Conservation (phyloP, 2,888 invertebrate genomes). For the Hypolimnas misippus region DNA sequence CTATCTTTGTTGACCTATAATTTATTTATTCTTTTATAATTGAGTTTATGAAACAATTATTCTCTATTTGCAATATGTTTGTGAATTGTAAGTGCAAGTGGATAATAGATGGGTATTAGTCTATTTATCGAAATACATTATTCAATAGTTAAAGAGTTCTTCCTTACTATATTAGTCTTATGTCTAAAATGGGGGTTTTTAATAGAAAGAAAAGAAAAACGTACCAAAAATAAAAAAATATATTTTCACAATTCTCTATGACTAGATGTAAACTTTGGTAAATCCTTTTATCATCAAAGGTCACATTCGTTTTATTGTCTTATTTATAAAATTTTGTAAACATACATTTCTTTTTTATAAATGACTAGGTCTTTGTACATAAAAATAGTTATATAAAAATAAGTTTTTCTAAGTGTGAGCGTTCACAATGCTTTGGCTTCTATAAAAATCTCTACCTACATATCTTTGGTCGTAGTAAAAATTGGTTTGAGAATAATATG, state of each 20-base stretch:
- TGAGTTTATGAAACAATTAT: too few relatives aligned
- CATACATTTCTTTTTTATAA: constrained; percentile 43
- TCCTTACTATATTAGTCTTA: too few relatives aligned
- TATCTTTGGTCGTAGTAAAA: constrained; percentile 72
- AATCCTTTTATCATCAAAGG: constrained; percentile 33
- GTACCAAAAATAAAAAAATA: constrained; percentile 53
- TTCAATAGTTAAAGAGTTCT: too few relatives aligned
- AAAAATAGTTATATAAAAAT: constrained; percentile 32
- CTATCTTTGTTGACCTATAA: too few relatives aligned
- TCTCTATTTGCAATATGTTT: too few relatives aligned
- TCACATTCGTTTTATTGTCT: constrained; percentile 43
- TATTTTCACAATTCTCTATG: constrained; percentile 53
- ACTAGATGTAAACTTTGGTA: constrained; percentile 71
- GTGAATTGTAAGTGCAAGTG: too few relatives aligned
- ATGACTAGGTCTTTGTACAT: constrained; percentile 52
- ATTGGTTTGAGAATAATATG: constrained; percentile 61
- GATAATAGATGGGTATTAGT: too few relatives aligned
- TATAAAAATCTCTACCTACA: constrained; percentile 68
- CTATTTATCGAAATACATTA: too few relatives aligned
- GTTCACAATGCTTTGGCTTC: constrained; percentile 67
- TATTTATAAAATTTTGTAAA: constrained; percentile 43
- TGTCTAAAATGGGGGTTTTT: too few relatives aligned
- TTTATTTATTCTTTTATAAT: too few relatives aligned
- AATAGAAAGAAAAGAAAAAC: constrained; percentile 36
- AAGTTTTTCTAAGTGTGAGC: constrained; percentile 65